Conservation (phyloP, 2,797 vertebrate species). For the Gambelia wislizenii region DNA sequence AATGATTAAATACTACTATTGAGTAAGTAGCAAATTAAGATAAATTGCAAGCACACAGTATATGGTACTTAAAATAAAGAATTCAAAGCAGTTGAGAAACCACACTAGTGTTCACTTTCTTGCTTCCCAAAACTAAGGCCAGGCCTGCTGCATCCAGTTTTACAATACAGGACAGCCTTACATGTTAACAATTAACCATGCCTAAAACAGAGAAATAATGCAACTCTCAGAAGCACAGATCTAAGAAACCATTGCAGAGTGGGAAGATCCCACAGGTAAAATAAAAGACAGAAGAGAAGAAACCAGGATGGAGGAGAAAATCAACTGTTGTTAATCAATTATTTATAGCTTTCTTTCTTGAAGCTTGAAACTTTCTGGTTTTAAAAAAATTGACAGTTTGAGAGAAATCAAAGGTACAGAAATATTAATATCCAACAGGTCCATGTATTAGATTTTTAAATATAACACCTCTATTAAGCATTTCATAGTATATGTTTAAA, state of each 20-base stretch:
- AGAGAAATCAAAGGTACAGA: conserved; percentile 29
- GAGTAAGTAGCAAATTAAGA: no score
- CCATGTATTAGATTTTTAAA: not conserved
- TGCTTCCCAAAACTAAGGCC: not conserved
- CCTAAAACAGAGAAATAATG: not conserved
- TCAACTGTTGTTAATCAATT: conserved; percentile 20
- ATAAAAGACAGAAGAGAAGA: conserved; percentile 9
- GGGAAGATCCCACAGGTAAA: not conserved
- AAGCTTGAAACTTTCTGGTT: conserved; percentile 3
- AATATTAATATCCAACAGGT: not conserved
- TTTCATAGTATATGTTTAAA: not conserved
- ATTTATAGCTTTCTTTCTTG: not conserved
- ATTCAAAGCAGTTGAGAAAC: not conserved
- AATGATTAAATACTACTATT: not conserved
- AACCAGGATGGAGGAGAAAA: conserved; percentile 19
- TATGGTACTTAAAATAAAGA: not conserved
- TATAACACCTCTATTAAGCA: not conserved
- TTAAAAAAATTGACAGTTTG: conserved; percentile 16
- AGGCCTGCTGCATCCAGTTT: not conserved
- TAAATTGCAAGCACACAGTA: not conserved
- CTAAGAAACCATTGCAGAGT: conserved; percentile 14
- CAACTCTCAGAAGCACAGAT: not conserved
- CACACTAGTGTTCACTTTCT: not conserved
- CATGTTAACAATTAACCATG: not conserved
- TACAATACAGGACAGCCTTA: not conserved